phyloP scores from a whole-genome alignment of 2,113 vertebrate genomes.

The Benitochromis conjunctus region DNA sequence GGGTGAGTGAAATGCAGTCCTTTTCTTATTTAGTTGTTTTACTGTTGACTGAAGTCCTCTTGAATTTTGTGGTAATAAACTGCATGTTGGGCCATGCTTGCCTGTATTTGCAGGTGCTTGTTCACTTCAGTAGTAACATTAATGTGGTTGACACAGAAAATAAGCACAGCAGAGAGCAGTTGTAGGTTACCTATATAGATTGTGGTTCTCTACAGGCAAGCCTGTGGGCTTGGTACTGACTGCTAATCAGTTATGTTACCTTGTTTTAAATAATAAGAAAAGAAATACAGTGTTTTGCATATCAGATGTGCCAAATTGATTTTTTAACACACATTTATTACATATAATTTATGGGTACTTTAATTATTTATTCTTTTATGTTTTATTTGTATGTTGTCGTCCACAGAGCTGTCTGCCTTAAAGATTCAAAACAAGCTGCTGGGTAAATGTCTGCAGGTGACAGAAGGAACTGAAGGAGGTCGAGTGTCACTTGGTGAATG shows the following conservation, averaged over 20 bases:
- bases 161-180: background rate
- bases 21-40: background rate
- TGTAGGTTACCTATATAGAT: background rate
- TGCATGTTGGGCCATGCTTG: background rate
- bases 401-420: slow-evolving; percentile 61
- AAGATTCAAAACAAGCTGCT: slow-evolving; percentile 77
- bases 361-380: background rate
- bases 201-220: background rate
- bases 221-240: background rate
- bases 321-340: background rate
- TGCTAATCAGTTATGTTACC: background rate
- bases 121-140: background rate
- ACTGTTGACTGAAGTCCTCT: background rate
- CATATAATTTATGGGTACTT: background rate
- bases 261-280: background rate
- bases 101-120: background rate
- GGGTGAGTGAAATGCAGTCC: no score
- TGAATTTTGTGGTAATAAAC: background rate
- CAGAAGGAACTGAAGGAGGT: background rate
- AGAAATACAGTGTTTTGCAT: background rate
- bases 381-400: background rate
- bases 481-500: slow-evolving; percentile 68
- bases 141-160: background rate
- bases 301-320: background rate
- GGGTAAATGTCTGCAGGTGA: slow-evolving; percentile 72